A percentile compares a stretch with the other conserved stretches of the same genome.
These are phyloP conservation scores for Steromphala cineraria DNA, from an alignment of 2,888 invertebrate species.

Conservation along the genomic window DNA sequence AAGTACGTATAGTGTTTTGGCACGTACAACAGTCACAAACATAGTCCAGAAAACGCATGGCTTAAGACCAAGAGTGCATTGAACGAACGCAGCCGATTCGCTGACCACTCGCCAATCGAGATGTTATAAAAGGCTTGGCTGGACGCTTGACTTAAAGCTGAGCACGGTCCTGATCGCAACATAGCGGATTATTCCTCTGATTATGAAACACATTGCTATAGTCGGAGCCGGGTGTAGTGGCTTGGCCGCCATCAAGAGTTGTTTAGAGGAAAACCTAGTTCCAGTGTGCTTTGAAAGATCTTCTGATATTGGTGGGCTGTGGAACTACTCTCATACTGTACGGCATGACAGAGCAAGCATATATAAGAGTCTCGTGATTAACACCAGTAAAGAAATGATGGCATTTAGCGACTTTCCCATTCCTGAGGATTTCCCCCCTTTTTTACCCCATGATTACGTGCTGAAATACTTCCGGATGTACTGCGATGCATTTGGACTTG, in stretches of 20 bases:
- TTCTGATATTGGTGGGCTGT: conserved; percentile 65
- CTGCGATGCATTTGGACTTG: conserved; percentile 66
- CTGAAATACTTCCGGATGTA: conserved; percentile 72
- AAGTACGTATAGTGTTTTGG: too few relatives aligned
- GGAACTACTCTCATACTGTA: conserved; percentile 62
- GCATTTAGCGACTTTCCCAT: conserved; percentile 76
- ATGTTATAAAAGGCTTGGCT: too few relatives aligned
- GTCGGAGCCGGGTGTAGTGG: conserved; percentile 54
- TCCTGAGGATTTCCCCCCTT: conserved; percentile 75
- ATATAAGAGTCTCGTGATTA: conserved; percentile 69
- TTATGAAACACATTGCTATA: conserved; percentile 23
- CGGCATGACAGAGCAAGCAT: conserved; percentile 61
- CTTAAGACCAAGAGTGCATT: too few relatives aligned
- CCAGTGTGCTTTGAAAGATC: conserved; percentile 58
- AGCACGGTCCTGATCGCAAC: too few relatives aligned
- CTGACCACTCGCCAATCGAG: too few relatives aligned
- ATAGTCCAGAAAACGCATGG: too few relatives aligned
- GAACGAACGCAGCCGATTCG: too few relatives aligned
- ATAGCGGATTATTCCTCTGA: too few relatives aligned
- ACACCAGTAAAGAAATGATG: conserved; percentile 73
- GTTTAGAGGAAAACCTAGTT: conserved; percentile 46
- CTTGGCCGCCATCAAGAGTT: conserved; percentile 51
- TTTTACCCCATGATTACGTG: conserved; percentile 75
- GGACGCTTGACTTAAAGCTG: too few relatives aligned
- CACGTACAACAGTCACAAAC: too few relatives aligned